These are phyloP conservation scores for Pipistrellus pipistrellus DNA, from an alignment of 2,797 vertebrate genomes.

Conservation along the genomic window DNA sequence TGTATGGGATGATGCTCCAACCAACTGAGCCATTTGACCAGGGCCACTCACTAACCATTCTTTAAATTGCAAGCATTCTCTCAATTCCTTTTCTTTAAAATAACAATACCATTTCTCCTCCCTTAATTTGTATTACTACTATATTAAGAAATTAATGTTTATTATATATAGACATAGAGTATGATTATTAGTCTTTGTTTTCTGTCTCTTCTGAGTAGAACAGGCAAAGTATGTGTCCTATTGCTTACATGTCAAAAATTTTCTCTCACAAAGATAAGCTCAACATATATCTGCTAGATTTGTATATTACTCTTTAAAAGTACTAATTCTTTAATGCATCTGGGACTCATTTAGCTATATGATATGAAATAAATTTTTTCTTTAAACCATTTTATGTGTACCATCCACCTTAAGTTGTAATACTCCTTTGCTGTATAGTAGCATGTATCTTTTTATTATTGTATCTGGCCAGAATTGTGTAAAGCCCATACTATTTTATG, in stretches of 20 bases:
- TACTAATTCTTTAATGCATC: not conserved
- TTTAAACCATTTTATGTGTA: not conserved
- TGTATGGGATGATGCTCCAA: not conserved
- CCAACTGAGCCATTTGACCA: not conserved
- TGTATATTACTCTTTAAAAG: not conserved
- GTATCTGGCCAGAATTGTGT: not conserved
- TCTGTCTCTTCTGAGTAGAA: not conserved
- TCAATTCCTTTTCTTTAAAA: not conserved
- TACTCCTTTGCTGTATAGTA: not conserved
- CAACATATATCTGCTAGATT: not conserved
- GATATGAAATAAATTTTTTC: not conserved
- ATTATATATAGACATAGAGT: not conserved
- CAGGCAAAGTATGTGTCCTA: not conserved
- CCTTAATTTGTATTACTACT: not conserved
- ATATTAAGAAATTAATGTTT: not conserved
- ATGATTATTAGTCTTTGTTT: not conserved
- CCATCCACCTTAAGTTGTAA: not conserved
- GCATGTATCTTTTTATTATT: not conserved
- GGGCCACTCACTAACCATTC: not conserved
- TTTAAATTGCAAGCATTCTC: not conserved
- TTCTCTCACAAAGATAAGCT: not conserved
- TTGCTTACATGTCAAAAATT: not conserved
- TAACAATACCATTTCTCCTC: not conserved
- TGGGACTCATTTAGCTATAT: not conserved
- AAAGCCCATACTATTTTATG: not conserved